Base-by-base conservation (phyloP, 2,113 vertebrate genomes). In the Heliornis fulica region DNA sequence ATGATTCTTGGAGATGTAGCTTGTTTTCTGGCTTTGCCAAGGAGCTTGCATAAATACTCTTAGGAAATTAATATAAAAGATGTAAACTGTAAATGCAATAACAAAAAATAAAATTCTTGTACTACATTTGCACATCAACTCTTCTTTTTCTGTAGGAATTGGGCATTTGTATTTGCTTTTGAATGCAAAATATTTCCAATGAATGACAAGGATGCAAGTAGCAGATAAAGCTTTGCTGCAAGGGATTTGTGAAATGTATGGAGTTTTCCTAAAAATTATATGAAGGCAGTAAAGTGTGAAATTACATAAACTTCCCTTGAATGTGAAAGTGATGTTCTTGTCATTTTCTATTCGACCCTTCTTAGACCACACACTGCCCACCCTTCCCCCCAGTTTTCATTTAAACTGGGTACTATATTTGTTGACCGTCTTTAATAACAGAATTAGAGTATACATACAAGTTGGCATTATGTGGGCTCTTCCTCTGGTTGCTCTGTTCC, bases 231-330 rank as follows among this genome's bases (percentile, higher is more conserved):
- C 28, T 80, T 65, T 69, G 31, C 41, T 68, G 17, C 16, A 53
- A 43, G 76, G 53, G 7, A 53, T 77, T 95, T 91, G 65, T 83
- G 20, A 77, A 21, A 0, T 6, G 5, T 48, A 4, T 36, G 22
- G 46, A 56, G 6, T 86, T 92, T 65, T 77, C n/a, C 45, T 81
- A 50, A 90, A 82, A 70, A 40, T 56, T 59, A 72, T 9, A 6
- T 43, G n/a, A 84, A 65, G n/a, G 65, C 70, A 75, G 31, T 75
- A 20, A 74, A 91, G 66, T 90, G 45, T 94, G 94, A 90, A 94
- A 89, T 83, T 48, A 61, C 54, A 65, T 40, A 60, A 72, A 32
- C 22, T 71, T 92, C 41, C 46, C 46, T 59, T 92, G 46, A 79
- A 79, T 38, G 13, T 90, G 12, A 32, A 81, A 87, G 32, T 25